Percentiles rank a stretch among this genome's conserved stretches.
Conservation (phyloP, 2,888 invertebrate species). For the Archips xylosteana region DNA sequence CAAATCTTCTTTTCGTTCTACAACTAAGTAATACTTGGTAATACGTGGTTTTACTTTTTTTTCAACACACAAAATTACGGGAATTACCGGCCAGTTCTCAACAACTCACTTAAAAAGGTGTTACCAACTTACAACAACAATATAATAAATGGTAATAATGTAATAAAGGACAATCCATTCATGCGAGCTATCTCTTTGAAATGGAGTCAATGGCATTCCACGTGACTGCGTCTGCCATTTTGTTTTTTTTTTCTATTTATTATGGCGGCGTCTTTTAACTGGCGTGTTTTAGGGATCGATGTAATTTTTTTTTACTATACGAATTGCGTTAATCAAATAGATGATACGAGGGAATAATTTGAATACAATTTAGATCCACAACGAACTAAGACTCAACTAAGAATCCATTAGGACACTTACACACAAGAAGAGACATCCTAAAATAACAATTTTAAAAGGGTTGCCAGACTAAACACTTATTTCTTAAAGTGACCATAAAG, state of each 20-base stretch:
- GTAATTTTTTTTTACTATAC: not conserved
- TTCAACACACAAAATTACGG: slow-evolving; percentile 14
- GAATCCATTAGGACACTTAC: slow-evolving; percentile 14
- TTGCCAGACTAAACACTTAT: slow-evolving; percentile 1
- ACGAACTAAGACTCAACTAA: not conserved
- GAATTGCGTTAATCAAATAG: no score
- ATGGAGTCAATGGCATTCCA: slow-evolving; percentile 74
- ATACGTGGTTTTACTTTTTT: slow-evolving; percentile 19
- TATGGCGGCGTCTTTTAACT: slow-evolving; percentile 62
- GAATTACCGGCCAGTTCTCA: slow-evolving; percentile 28
- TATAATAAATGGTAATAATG: slow-evolving; percentile 52
- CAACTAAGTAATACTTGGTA: no score
- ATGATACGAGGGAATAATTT: not conserved
- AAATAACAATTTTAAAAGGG: slow-evolving; percentile 27
- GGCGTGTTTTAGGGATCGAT: slow-evolving; percentile 47
- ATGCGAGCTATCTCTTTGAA: slow-evolving; percentile 65
- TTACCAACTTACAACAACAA: slow-evolving; percentile 41
- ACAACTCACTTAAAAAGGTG: slow-evolving; percentile 41
- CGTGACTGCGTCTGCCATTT: slow-evolving; percentile 69
- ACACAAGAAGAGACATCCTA: not conserved
- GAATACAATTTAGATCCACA: not conserved
- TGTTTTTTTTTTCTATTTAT: slow-evolving; percentile 58
- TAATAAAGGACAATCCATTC: slow-evolving; percentile 52
- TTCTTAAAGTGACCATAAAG: not conserved
- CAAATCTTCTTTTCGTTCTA: no score